Percentiles rank a stretch among this genome's conserved stretches.
Conservation (phyloP, 2,888 invertebrate species). For the Dynastes maya region DNA sequence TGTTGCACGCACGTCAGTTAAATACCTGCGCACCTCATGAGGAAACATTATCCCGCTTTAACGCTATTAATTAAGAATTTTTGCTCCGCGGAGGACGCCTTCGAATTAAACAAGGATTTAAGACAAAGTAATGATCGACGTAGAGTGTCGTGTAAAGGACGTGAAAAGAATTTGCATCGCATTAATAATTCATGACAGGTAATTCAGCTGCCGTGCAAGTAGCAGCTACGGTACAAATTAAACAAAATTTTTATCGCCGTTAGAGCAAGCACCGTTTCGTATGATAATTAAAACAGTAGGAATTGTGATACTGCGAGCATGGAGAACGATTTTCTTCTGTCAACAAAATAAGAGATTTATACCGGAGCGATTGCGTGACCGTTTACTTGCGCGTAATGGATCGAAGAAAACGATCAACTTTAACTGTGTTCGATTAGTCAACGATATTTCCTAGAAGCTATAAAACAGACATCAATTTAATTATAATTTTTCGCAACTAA, state of each 20-base stretch:
- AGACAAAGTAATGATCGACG: slow-evolving; percentile 21
- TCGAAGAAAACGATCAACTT: too few relatives aligned
- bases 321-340: neutral
- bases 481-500: too few relatives aligned
- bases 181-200: slow-evolving; percentile 47
- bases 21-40: slow-evolving; percentile 15
- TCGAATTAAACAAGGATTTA: slow-evolving; percentile 28
- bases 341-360: slow-evolving; percentile 7
- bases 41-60: slow-evolving; percentile 23
- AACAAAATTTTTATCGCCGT: slow-evolving; percentile 44
- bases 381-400: too few relatives aligned
- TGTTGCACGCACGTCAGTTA: slow-evolving; percentile 30
- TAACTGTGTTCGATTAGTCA: too few relatives aligned
- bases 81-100: slow-evolving; percentile 17
- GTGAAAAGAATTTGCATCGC: slow-evolving; percentile 45
- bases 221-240: slow-evolving; percentile 45
- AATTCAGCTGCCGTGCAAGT: slow-evolving; percentile 46
- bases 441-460: too few relatives aligned
- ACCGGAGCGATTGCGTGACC: too few relatives aligned
- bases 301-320: slow-evolving; percentile 3
- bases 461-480: too few relatives aligned
- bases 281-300: slow-evolving; percentile 31
- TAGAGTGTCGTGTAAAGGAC: slow-evolving; percentile 29
- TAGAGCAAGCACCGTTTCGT: slow-evolving; percentile 40
- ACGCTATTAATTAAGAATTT: slow-evolving; percentile 42